A percentile compares a stretch with the other conserved stretches of the same genome.
These are phyloP conservation scores for Tetrapedia diversipes DNA, from an alignment of 2,888 invertebrate species.

Conservation along the genomic window DNA sequence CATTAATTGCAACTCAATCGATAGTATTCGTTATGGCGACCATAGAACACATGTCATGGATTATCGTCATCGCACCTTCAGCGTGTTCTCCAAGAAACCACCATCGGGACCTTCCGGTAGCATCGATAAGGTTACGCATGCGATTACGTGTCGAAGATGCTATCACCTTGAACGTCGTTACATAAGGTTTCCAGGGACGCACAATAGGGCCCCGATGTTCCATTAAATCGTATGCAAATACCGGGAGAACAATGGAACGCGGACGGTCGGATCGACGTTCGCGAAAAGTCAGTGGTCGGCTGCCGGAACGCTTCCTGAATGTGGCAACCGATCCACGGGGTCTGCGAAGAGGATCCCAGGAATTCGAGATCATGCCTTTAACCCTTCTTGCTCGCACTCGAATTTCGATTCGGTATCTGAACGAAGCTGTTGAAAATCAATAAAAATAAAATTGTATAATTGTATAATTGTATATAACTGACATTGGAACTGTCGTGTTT, in stretches of 20 bases:
- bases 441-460: too few species aligned
- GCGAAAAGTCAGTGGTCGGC: constrained; percentile 68
- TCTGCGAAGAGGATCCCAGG: constrained; percentile 31
- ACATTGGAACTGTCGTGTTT: too few species aligned
- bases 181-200: constrained; percentile 71
- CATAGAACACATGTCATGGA: not conserved
- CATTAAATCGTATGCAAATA: constrained; percentile 77
- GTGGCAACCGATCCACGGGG: constrained; percentile 48
- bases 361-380: constrained; percentile 25
- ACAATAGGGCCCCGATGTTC: constrained; percentile 72
- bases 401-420: not conserved
- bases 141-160: constrained; percentile 68
- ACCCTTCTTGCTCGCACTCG: constrained; percentile 20
- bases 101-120: constrained; percentile 49
- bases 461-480: too few species aligned
- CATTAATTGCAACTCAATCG: not conserved
- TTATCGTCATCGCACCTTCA: not conserved
- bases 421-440: too few species aligned
- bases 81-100: constrained; percentile 26
- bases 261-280: constrained; percentile 69
- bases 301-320: constrained; percentile 71
- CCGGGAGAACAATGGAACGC: constrained; percentile 73
- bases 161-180: constrained; percentile 69
- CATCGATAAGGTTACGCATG: constrained; percentile 63
- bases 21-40: not conserved